A percentile compares a stretch with the other conserved stretches of the same genome.
phyloP scores from a whole-genome alignment of 1,140 invertebrate genomes.

The Drosophila ogumai region DNA sequence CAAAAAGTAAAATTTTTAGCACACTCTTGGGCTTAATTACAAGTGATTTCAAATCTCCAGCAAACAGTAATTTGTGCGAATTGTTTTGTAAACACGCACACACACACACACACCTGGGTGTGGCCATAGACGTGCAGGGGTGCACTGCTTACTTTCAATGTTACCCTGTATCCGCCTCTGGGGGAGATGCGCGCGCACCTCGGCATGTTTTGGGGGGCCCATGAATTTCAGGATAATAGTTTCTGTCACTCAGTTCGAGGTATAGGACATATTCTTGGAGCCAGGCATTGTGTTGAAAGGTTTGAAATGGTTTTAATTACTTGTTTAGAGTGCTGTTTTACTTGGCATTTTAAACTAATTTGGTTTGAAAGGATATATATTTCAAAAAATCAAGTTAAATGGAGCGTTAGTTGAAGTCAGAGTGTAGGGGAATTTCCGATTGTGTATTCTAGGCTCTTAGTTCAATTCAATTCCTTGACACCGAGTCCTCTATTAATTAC shows the following conservation, averaged over 20 bases:
- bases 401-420: neutral
- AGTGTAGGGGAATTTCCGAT: constrained; percentile 25
- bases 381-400: too few species aligned
- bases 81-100: constrained; percentile 6
- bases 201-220: constrained; percentile 6
- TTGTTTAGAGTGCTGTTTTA: neutral
- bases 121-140: constrained; percentile 46
- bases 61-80: neutral
- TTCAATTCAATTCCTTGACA: neutral
- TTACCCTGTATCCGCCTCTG: constrained; percentile 5
- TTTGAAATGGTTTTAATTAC: constrained; percentile 25
- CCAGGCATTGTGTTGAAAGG: constrained; percentile 53
- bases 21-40: neutral
- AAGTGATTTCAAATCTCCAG: neutral
- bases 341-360: too few species aligned
- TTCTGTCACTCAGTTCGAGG: constrained; percentile 53
- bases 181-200: constrained; percentile 58
- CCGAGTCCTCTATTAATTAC: neutral
- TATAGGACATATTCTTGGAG: constrained; percentile 53
- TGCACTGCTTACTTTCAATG: constrained; percentile 15
- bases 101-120: constrained; percentile 50
- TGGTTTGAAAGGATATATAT: neutral
- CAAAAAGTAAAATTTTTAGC: neutral
- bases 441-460: neutral
- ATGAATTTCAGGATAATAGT: constrained; percentile 57